Evolutionary conservation across 2,797 vertebrate genomes (phyloP), one percentile per base, ranked within the genome.

Genomic region (Enteromius radiatus): DNA sequence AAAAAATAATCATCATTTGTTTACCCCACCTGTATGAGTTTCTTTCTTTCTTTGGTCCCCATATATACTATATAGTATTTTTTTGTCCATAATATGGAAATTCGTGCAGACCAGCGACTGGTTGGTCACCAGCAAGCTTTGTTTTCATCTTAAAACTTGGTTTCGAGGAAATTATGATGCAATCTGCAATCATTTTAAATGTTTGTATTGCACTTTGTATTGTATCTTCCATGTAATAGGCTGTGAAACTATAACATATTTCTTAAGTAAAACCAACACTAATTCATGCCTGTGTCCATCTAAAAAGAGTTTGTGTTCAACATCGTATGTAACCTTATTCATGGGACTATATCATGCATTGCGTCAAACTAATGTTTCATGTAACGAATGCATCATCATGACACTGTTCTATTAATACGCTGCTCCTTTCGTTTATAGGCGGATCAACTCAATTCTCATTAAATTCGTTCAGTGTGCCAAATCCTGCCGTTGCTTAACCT

Each of bases 381-480:
- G 33, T 49, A 38, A 38, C 10, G 36, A 56, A 28, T 15, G 17
- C 70, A 65, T 56, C 4, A 38, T 82, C 49, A 59, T 43, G 26
- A 43, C 56, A 71, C 33, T 19, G 26, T 73, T 15, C 68, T 74
- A 70, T 69, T 19, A 78, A 65, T 88, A 84, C 61, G 47, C 84
- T 81, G 79, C 69, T 76, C 75, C 76, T 76, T 76, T 59, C 17
- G 23, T 81, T 71, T 71, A 71, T 33, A 59, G 33, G 23, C 1
- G 31, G 31, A 76, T 82, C 47, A 67, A 76, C 26, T 81, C 41
- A 74, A 63, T 52, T 81, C 80, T 38, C 61, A 82, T 76, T 82
- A 54, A 76, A 67, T 76, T 82, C 21, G 10, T 54, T 71, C 21
- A 84, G 52, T 78, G 82, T 38, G 65, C 65, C 63, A 83, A 79